phyloP scores from a whole-genome alignment of 2,888 invertebrate species.

The Neoascia interrupta region DNA sequence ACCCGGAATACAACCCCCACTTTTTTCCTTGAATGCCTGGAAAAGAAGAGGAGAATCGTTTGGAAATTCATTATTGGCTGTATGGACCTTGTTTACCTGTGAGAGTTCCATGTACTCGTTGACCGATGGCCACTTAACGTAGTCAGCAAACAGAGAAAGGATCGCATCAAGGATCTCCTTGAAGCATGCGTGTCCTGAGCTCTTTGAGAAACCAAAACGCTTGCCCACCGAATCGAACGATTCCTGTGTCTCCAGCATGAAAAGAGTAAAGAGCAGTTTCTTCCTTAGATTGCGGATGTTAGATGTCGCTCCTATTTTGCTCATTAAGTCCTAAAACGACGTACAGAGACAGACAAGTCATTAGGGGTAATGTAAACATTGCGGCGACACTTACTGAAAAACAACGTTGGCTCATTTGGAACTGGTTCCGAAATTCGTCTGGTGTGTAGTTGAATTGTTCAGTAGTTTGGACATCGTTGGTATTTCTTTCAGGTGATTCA shows the following conservation, averaged over 20 bases:
- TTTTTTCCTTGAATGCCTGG: constrained; percentile 37
- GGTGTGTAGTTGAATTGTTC: not conserved
- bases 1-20: constrained; percentile 27
- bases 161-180: constrained; percentile 20
- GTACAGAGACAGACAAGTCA: too few species aligned
- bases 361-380: too few species aligned
- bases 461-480: not conserved
- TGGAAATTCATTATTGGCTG: not conserved
- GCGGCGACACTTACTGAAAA: constrained; percentile 23
- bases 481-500: constrained; percentile 3
- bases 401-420: constrained; percentile 21
- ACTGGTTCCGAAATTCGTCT: constrained; percentile 38
- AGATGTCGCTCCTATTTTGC: constrained; percentile 2
- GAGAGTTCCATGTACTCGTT: constrained; percentile 34
- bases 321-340: constrained; percentile 19
- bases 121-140: constrained; percentile 26
- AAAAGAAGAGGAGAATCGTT: not conserved
- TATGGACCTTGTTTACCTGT: not conserved
- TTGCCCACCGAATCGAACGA: constrained; percentile 1
- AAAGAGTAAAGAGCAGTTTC: constrained; percentile 22
- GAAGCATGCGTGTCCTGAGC: constrained; percentile 12
- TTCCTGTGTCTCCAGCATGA: constrained; percentile 18
- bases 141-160: constrained; percentile 4
- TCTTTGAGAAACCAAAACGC: constrained; percentile 15
- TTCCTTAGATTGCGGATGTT: constrained; percentile 1